phyloP scores from a whole-genome alignment of 2,888 invertebrate genomes.

The Prosapia bicincta region DNA sequence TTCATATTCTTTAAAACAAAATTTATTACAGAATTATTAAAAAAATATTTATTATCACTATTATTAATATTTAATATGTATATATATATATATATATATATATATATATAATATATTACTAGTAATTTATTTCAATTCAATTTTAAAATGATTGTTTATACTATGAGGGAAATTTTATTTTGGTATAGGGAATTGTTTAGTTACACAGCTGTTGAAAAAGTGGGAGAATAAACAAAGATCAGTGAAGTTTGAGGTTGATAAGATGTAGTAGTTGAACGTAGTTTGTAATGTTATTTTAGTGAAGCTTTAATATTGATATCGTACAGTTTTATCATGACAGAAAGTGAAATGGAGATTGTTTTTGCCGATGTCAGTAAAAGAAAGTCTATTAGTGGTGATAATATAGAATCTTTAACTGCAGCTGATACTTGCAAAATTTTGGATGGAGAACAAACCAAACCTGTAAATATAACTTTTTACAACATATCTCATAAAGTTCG shows the following conservation, averaged over 20 bases:
- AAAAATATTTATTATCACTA: too few relatives aligned
- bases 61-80: too few relatives aligned
- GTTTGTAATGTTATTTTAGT: too few relatives aligned
- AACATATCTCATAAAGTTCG: not conserved
- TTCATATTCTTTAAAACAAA: too few relatives aligned
- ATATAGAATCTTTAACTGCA: not conserved
- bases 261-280: not conserved
- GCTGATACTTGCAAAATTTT: not conserved
- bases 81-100: too few relatives aligned
- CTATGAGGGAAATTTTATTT: not conserved
- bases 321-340: not conserved
- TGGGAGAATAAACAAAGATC: not conserved
- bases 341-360: not conserved
- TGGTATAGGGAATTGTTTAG: not conserved
- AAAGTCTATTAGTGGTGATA: not conserved
- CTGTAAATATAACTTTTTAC: not conserved
- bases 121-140: too few relatives aligned
- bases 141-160: too few relatives aligned
- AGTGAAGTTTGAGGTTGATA: not conserved
- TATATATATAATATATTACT: too few relatives aligned
- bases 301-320: too few relatives aligned
- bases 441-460: not conserved
- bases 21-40: too few relatives aligned
- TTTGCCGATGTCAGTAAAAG: not conserved
- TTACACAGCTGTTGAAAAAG: not conserved